A percentile compares a stretch with the other conserved stretches of the same genome.
These are phyloP conservation scores for Leptatherina wallacei DNA, from an alignment of 2,797 vertebrate species.

Conservation along the genomic window DNA sequence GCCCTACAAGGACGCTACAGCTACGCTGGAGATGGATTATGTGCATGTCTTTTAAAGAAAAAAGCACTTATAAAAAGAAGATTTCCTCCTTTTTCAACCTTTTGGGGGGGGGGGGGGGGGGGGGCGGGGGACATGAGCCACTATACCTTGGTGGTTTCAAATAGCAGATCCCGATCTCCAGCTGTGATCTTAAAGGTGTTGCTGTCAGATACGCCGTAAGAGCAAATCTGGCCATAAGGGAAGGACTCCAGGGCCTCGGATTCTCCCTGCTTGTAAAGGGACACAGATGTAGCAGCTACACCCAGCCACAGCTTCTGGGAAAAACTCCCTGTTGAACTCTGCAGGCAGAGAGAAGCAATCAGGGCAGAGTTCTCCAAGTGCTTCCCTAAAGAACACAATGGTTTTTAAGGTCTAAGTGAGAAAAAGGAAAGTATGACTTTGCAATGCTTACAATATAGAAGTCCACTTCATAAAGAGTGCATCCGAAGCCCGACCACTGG, in stretches of 20 bases:
- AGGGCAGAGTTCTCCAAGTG: slow-evolving; percentile 13
- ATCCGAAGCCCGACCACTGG: slow-evolving; percentile 93
- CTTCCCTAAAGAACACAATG: slow-evolving; percentile 4
- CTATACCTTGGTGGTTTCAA: slow-evolving; percentile 91
- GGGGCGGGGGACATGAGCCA: neutral
- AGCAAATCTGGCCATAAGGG: slow-evolving; percentile 90
- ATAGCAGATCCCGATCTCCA: slow-evolving; percentile 89
- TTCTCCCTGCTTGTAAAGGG: slow-evolving; percentile 90
- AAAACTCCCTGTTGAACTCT: slow-evolving; percentile 87
- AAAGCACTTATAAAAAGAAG: neutral
- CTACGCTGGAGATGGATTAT: neutral
- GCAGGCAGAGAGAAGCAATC: slow-evolving; percentile 38
- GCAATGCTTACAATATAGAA: slow-evolving; percentile 84
- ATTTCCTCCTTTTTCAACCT: neutral
- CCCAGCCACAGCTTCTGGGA: slow-evolving; percentile 91
- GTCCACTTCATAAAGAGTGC: slow-evolving; percentile 92
- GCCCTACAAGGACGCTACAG: slow-evolving; percentile 6
- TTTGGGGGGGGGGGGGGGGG: no score
- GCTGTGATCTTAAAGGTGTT: slow-evolving; percentile 91
- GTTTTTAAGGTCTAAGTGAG: neutral
- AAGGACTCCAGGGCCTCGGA: slow-evolving; percentile 90
- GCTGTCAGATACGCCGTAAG: slow-evolving; percentile 89
- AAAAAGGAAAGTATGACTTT: neutral
- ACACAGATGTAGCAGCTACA: slow-evolving; percentile 89
- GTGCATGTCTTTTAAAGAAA: slow-evolving; percentile 6